Evolutionary conservation across 2,888 invertebrate species (phyloP).

Genomic region (Trichopoda pennipes): DNA sequence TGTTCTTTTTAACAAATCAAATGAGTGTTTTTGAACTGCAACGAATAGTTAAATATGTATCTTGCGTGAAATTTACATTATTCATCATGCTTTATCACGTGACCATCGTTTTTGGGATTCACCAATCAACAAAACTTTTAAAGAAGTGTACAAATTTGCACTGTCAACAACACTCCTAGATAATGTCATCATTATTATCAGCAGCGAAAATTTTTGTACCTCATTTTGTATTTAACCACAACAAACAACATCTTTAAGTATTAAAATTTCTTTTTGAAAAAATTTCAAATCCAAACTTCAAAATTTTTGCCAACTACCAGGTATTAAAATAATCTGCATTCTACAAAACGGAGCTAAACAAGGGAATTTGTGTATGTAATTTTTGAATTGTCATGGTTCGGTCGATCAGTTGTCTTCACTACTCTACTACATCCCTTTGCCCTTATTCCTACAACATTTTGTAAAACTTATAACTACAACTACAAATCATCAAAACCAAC

Average conservation of each 20-base stretch:
- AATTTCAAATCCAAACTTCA: slow-evolving; percentile 34
- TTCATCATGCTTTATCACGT: slow-evolving; percentile 43
- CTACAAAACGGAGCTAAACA: slow-evolving; percentile 29
- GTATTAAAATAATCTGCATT: slow-evolving; percentile 29
- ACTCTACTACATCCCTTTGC: slow-evolving; percentile 58
- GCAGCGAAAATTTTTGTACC: slow-evolving; percentile 31
- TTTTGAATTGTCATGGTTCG: slow-evolving; percentile 49
- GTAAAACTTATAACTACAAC: slow-evolving; percentile 55
- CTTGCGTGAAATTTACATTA: slow-evolving; percentile 29
- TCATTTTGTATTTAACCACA: slow-evolving; percentile 35
- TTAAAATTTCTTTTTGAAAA: slow-evolving; percentile 27
- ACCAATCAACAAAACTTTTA: slow-evolving; percentile 39
- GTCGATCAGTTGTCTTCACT: slow-evolving; percentile 50
- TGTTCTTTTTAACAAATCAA: slow-evolving; percentile 39
- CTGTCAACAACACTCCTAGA: slow-evolving; percentile 40
- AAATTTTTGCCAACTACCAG: slow-evolving; percentile 35
- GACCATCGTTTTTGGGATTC: slow-evolving; percentile 50
- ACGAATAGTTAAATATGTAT: slow-evolving; percentile 22
- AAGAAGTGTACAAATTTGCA: slow-evolving; percentile 16
- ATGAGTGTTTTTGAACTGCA: slow-evolving; percentile 55
- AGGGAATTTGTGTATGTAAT: slow-evolving; percentile 24
- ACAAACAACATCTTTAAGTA: slow-evolving; percentile 51
- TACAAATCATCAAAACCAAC: slow-evolving; percentile 62
- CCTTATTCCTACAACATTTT: slow-evolving; percentile 63
- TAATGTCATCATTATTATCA: slow-evolving; percentile 50